Evolutionary conservation across 2,888 invertebrate species (phyloP), one percentile per base, ranked within the genome.

Genomic region (Brachypalpus laphriformis): DNA sequence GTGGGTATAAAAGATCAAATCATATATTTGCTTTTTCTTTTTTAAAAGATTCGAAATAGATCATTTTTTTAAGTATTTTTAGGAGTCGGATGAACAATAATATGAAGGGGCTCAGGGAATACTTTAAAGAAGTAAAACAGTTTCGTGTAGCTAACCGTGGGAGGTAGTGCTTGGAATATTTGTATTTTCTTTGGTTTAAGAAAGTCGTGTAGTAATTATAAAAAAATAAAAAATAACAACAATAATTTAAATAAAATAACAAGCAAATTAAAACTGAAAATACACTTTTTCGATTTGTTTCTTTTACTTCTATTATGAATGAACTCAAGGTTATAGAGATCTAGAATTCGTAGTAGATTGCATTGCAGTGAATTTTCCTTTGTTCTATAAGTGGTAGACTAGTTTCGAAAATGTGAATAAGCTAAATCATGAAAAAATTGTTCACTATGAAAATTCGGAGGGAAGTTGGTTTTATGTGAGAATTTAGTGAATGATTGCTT

Each of bases 21-120:
- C 71, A 76, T 77, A 63, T 63, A 56, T 70, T 56, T 76, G 51
- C 63, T 75, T 75, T 76, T 31, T 20, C 11, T 61, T 76, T 59
- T 37, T 40, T 57, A n/a, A 25, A 61, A 11, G 45, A 74, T 51
- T 37, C 37, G 16, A 59, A 31, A 37, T 63, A 31, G 37, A 6
- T 49, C 3, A 31, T 5, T 61, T 83, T 88, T 88, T 87, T 87
- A 88, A 89, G 88, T 87, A 88, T 87, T 88, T 16, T 89, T 89
- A 89, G 87, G 88, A 89, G 90, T 88, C 83, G 85, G 42, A 11
- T 22, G 14, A 54, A 54, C 42, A 63, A 78, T 57, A 63, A 20
- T 14, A 28, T 51, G 61, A 47, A 40, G 45, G 31, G 57, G 54
- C 37, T 11, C 34, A 28, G 28, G 61, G 47, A 40, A 22, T 68